These are phyloP conservation scores for Panthera tigris DNA, from an alignment of 2,113 vertebrate species.

Conservation along the genomic window DNA sequence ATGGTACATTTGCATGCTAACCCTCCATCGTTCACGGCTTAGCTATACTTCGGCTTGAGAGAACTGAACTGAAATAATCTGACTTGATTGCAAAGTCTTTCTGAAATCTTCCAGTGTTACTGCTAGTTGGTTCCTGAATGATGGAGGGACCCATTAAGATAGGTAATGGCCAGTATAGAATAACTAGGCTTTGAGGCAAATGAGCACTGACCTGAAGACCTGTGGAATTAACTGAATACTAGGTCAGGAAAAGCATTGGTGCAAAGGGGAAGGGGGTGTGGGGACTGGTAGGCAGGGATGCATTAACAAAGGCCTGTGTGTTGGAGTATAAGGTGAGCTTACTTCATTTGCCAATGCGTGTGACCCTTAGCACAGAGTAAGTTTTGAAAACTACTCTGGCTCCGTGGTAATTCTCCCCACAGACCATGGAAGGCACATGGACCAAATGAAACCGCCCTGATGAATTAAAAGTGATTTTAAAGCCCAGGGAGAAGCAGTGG, in stretches of 20 bases:
- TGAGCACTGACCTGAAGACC: neutral
- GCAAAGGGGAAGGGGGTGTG: too few relatives aligned
- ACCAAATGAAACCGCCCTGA: neutral
- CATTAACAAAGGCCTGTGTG: neutral
- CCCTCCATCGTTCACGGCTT: neutral
- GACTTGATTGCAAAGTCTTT: neutral
- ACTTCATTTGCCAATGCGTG: neutral
- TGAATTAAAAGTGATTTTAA: neutral
- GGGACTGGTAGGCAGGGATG: neutral
- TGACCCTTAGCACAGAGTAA: neutral
- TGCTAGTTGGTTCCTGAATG: neutral
- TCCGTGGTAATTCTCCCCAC: neutral
- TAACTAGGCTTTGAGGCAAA: neutral
- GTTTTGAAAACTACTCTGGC: neutral
- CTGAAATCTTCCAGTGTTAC: neutral
- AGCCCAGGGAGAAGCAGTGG: neutral
- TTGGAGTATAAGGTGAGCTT: neutral
- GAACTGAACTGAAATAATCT: neutral
- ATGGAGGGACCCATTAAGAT: neutral
- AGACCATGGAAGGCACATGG: neutral
- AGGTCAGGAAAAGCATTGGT: neutral
- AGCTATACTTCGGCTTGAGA: neutral
- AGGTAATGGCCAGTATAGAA: neutral
- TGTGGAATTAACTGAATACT: neutral
- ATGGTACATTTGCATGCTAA: neutral